Evolutionary conservation across 2,113 vertebrate species (phyloP).

Genomic region (Actenoides lindsayi): DNA sequence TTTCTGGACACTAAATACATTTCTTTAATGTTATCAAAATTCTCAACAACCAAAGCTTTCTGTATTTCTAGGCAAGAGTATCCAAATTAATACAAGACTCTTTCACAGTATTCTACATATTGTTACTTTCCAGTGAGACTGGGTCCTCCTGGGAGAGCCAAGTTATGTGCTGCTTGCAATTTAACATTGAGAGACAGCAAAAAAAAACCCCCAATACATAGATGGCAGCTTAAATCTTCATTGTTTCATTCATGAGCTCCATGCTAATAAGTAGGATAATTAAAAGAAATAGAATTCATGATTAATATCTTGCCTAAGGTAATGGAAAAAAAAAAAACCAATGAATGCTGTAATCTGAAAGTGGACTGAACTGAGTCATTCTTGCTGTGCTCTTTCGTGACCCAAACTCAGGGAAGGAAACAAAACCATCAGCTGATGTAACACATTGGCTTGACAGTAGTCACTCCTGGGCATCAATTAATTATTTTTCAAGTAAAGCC

Average conservation of each 20-base stretch:
- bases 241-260: not conserved
- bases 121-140: not conserved
- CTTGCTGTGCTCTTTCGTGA: not conserved
- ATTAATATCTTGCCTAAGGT: not conserved
- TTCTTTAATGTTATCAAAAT: not conserved
- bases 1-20: not conserved
- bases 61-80: not conserved
- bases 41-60: not conserved
- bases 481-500: not conserved
- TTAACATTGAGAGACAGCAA: not conserved
- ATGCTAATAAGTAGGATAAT: not conserved
- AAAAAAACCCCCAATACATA: rapidly evolving
- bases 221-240: not conserved
- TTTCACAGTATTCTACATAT: not conserved
- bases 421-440: not conserved
- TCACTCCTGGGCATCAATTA: not conserved
- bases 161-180: not conserved
- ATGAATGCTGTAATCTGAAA: not conserved
- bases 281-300: not conserved
- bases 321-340: not conserved
- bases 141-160: not conserved
- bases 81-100: not conserved
- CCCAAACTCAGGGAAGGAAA: not conserved
- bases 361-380: not conserved
- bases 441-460: not conserved